Conservation (phyloP, 2,113 vertebrate genomes). For the Gopherus evgoodei region DNA sequence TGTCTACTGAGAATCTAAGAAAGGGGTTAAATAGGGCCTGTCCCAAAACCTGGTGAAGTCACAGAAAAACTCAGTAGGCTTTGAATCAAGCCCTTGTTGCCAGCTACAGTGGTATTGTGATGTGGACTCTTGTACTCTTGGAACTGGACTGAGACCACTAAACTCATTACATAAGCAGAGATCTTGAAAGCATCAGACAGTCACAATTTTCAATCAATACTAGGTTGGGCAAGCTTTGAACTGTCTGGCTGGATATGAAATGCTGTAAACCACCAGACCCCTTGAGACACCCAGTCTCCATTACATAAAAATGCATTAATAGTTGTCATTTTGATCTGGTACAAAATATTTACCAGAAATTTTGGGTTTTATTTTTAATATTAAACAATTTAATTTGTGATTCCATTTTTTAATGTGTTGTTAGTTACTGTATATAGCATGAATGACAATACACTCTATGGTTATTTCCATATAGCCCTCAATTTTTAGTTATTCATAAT, state of each 20-base stretch:
- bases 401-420: neutral
- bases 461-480: neutral
- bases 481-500: neutral
- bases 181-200: neutral
- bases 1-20: neutral
- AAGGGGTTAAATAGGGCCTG: neutral
- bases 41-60: neutral
- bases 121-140: accelerated
- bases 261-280: accelerated
- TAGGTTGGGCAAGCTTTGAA: neutral
- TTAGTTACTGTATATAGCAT: neutral
- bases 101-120: accelerated
- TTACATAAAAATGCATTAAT: neutral
- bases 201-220: neutral
- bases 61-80: neutral
- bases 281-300: neutral
- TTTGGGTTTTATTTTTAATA: neutral
- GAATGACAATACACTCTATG: neutral
- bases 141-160: neutral
- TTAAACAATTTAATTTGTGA: neutral
- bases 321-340: neutral
- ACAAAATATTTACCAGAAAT: neutral
- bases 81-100: neutral
- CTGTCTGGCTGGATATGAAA: accelerated
- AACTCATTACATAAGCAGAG: neutral